Evolutionary conservation across 2,113 vertebrate species (phyloP), one percentile per base, ranked within the genome.

Genomic region (Macroglossus sobrinus): DNA sequence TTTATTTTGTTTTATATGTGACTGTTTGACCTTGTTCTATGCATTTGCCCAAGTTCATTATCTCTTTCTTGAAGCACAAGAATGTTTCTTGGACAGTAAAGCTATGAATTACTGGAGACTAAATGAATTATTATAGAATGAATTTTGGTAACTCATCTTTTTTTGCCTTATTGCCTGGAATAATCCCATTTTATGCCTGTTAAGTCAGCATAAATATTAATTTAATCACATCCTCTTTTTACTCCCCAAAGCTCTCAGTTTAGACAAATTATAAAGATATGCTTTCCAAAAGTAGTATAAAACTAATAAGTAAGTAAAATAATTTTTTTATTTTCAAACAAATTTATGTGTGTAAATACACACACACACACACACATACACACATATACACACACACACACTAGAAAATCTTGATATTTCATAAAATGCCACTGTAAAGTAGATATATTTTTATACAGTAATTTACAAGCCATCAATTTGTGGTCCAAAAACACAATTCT

Each of bases 91-190:
- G 9, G 13, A 84, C 15, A 94, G 45, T 93, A 90, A 95, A 57
- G 14, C 40, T 86, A 26, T 24, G 75, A 63, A 53, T 47, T 96
- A 19, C 40, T 86, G 2, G 43, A 95, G 47, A 94, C 63, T 59
- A 69, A 61, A 30, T 90, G 84, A 95, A 75, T 68, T 81, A 90
- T 90, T 66, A 97, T 22, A 69, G 22, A 93, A 59, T 38, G 5
- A 66, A 66, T 90, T 78, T 92, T 93, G 38, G 79, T 71, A 75
- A 47, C 13, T 28, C 47, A 64, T 75, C 35, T 24, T 14, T 59
- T 84, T 87, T 84, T 84, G 24, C 55, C 16, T 75, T 61, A 45
- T n/a, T 95, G 13, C 21, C 38, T 59, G 16, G 38, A 0, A 86
- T 92, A 84, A 92, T 75, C 21, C 47, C 50, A 57, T 38, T 50